These are phyloP conservation scores for Chelidonichthys spinosus DNA, from an alignment of 2,797 vertebrate species.

Conservation along the genomic window DNA sequence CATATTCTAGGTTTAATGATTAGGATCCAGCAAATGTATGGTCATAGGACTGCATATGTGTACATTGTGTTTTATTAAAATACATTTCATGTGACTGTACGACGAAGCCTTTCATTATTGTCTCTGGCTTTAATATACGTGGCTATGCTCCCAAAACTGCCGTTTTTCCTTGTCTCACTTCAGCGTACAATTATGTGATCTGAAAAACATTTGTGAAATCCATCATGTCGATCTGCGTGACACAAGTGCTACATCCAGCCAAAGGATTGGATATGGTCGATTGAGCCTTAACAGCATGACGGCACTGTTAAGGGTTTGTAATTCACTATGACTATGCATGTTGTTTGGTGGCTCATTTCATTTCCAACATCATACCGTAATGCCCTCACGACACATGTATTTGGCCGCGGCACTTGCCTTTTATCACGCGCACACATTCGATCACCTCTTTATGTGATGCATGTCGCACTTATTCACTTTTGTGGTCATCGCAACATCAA, in stretches of 20 bases:
- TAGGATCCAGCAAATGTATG: slow-evolving; percentile 86
- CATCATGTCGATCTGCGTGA: slow-evolving; percentile 65
- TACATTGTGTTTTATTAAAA: slow-evolving; percentile 90
- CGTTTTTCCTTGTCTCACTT: slow-evolving; percentile 60
- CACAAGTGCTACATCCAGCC: slow-evolving; percentile 60
- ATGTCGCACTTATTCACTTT: slow-evolving; percentile 46
- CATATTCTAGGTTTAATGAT: slow-evolving; percentile 84
- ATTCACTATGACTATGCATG: slow-evolving; percentile 65
- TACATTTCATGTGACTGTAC: slow-evolving; percentile 85
- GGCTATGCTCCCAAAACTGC: slow-evolving; percentile 57
- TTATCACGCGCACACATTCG: slow-evolving; percentile 49
- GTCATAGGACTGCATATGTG: slow-evolving; percentile 88
- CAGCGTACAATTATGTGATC: slow-evolving; percentile 49
- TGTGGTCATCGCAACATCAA: slow-evolving; percentile 54
- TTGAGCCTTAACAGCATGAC: slow-evolving; percentile 71
- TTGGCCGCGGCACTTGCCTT: slow-evolving; percentile 42
- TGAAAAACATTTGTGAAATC: slow-evolving; percentile 72
- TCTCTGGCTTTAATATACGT: slow-evolving; percentile 66
- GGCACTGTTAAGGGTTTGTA: slow-evolving; percentile 59
- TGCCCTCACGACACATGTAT: slow-evolving; percentile 30
- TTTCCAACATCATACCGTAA: slow-evolving; percentile 44
- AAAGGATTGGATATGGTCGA: slow-evolving; percentile 69
- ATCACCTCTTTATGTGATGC: slow-evolving; percentile 56
- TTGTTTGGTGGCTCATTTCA: slow-evolving; percentile 35
- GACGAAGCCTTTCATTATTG: slow-evolving; percentile 69